phyloP scores from a whole-genome alignment of 2,797 vertebrate genomes.

The Echeneis naucrates region DNA sequence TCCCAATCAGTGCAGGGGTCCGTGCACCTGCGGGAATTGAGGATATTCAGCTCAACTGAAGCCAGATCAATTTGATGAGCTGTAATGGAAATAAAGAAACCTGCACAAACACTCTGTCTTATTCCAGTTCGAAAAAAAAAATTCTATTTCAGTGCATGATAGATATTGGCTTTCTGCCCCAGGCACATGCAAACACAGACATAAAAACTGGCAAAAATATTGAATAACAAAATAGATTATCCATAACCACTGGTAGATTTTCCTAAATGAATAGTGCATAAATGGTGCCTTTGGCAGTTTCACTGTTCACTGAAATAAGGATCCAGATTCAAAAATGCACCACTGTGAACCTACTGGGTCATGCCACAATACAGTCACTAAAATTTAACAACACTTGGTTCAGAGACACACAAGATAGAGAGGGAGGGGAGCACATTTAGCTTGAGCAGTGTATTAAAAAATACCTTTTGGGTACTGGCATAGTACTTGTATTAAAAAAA shows the following conservation, averaged over 20 bases:
- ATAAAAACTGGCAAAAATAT: constrained; percentile 2
- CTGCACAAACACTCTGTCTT: background rate
- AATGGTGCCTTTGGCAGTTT: constrained; percentile 1
- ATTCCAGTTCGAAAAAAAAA: constrained; percentile 27
- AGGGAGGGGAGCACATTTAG: background rate
- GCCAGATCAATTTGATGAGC: constrained; percentile 17
- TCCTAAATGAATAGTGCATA: constrained; percentile 13
- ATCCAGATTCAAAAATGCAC: background rate
- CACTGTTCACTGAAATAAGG: too few relatives aligned
- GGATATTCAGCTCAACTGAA: background rate
- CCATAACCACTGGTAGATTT: background rate
- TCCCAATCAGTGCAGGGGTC: background rate
- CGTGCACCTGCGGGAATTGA: background rate
- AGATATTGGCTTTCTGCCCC: constrained; percentile 28
- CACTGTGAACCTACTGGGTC: background rate
- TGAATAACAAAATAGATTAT: constrained; percentile 13
- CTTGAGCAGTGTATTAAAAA: background rate
- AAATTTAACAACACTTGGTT: background rate
- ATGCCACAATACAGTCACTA: background rate
- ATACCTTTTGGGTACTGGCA: too few relatives aligned
- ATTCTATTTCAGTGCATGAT: constrained; percentile 1
- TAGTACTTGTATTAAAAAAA: too few relatives aligned
- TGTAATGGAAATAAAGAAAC: constrained; percentile 24
- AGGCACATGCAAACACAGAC: background rate
- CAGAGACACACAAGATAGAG: too few relatives aligned